Base-by-base conservation (phyloP, 35 echinoderm and acorn worm genomes). In the Apostichopus japonicus region DNA sequence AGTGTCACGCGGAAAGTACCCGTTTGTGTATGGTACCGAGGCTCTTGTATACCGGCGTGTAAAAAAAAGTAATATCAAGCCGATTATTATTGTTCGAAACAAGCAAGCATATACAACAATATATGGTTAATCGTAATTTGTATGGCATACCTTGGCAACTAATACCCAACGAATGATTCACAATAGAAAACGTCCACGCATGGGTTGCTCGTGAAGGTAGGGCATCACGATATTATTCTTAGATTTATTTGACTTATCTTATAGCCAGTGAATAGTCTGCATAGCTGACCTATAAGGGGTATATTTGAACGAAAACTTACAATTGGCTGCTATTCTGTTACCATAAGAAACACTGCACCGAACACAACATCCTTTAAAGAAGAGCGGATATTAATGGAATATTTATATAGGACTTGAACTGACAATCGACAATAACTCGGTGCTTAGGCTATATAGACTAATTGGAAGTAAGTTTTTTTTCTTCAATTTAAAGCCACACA, bases 211-310 rank as follows among this genome's bases (percentile, higher is more conserved):
- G 24, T 80, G 78, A 15, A 80, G 78, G 78, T 80, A 80, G 78
- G 78, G 78, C 78, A 24, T 8, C 78, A 24, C 24, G 25, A 8
- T 15, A 80, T 80, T 80, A 53, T 80, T 80, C 78, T 14, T 24
- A 80, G 78, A 80, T 14, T 33, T 80, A 33, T 80, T 44, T 80
- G 78, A 80, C 78, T 80, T 80, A 80, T 80, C 78, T 80, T 44
- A 44, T 44, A 44, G 33, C 2, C 33, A 44, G 33, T 44, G 3
- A 44, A 44, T 44, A 44, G 33, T 44, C 33, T 0, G 63, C 78
- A 80, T 80, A 80, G 52, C 78, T 80, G 17, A 80, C 78, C 24
- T 44, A 44, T 44, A 53, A 44, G 25, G 52, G 63, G 19, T 19
- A 67, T 67, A 19, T 67, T 11, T 67, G 63, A 67, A 67, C 63